Evolutionary conservation across 2,888 invertebrate species (phyloP).

Genomic region (Nebria brevicollis): DNA sequence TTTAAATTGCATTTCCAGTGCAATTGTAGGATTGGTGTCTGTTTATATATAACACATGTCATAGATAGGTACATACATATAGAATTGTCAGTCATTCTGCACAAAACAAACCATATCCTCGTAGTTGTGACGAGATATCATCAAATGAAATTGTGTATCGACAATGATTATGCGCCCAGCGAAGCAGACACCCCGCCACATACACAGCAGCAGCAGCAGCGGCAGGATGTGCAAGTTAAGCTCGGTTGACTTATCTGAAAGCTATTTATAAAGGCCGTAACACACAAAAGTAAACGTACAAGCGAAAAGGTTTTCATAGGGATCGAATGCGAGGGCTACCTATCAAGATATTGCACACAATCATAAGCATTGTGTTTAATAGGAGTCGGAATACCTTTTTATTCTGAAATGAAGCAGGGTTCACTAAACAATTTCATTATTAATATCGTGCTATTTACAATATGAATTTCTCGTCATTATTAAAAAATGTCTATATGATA

Average conservation of each 20-base stretch:
- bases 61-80: neutral
- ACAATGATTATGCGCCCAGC: slow-evolving; percentile 9
- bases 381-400: neutral
- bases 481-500: too few relatives aligned
- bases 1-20: too few relatives aligned
- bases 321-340: too few relatives aligned
- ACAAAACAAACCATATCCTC: neutral
- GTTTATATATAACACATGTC: neutral
- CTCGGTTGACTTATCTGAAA: slow-evolving; percentile 36
- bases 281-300: slow-evolving; percentile 6
- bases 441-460: neutral
- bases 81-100: neutral
- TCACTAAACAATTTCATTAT: neutral
- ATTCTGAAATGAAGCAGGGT: neutral
- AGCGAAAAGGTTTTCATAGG: neutral
- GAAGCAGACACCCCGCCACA: neutral
- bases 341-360: neutral
- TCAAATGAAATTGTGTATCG: slow-evolving; percentile 7
- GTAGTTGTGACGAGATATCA: neutral
- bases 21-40: too few relatives aligned
- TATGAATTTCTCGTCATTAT: neutral
- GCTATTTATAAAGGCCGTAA: slow-evolving; percentile 34
- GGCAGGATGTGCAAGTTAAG: slow-evolving; percentile 13
- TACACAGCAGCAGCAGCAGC: neutral
- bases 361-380: neutral